Conservation (phyloP, 2,113 vertebrate genomes). For the Percina caprodes region DNA sequence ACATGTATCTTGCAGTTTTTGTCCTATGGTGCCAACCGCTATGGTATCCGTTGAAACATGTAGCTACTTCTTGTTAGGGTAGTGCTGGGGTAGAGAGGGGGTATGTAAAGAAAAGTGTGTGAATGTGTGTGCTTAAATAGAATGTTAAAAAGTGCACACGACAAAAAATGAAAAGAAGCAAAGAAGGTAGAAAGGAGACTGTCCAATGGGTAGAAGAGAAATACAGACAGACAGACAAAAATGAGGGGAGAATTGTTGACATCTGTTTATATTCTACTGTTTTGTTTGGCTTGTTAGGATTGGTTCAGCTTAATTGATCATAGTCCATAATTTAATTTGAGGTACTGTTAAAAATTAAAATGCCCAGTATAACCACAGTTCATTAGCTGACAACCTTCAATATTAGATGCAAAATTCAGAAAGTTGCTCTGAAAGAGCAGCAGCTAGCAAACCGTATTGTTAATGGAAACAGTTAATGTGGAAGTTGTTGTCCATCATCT, state of each 20-base stretch:
- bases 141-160: neutral
- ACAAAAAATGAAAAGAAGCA: neutral
- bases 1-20: constrained; percentile 9
- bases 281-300: constrained; percentile 1
- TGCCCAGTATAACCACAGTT: neutral
- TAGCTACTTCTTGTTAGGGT: neutral
- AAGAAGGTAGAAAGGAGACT: neutral
- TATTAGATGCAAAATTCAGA: neutral
- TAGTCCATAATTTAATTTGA: neutral
- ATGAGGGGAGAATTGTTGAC: neutral
- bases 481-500: too few relatives aligned
- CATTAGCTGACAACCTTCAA: neutral
- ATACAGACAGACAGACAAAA: neutral
- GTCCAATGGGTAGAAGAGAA: neutral
- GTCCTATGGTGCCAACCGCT: constrained; percentile 6
- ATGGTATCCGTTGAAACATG: constrained; percentile 49
- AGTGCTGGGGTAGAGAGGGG: neutral
- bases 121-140: constrained; percentile 36
- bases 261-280: constrained; percentile 14
- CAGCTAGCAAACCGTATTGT: neutral
- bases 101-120: constrained; percentile 15
- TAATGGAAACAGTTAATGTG: neutral
- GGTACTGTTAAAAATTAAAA: neutral
- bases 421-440: neutral
- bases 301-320: neutral